These are phyloP conservation scores for Archips crataeganus DNA, from an alignment of 2,888 invertebrate species.

Conservation along the genomic window DNA sequence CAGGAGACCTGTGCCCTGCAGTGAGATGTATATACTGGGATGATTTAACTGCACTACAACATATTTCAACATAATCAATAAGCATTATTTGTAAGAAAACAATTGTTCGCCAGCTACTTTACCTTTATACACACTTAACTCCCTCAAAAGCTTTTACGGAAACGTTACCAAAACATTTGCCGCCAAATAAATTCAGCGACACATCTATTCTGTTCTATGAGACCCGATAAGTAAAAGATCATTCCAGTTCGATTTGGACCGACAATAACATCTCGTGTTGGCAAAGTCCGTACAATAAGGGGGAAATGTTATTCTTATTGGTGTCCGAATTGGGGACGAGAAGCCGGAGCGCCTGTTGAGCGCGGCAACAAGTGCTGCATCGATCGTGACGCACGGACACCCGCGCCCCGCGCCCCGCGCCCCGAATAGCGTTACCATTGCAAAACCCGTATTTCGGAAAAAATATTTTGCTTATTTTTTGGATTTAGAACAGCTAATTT, in stretches of 20 bases:
- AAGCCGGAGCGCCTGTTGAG: conserved; percentile 72
- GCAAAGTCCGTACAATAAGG: background rate
- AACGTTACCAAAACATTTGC: background rate
- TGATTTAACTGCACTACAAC: too few species aligned
- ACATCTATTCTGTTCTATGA: conserved; percentile 1
- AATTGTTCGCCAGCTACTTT: background rate
- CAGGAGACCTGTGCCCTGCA: too few species aligned
- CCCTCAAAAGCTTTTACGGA: background rate
- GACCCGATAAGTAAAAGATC: conserved; percentile 1
- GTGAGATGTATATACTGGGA: too few species aligned
- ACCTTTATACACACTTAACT: background rate
- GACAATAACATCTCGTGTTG: conserved; percentile 6
- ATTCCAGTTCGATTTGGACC: conserved; percentile 17
- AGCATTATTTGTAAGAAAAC: background rate
- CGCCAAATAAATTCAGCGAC: conserved; percentile 10
- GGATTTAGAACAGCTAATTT: too few species aligned
- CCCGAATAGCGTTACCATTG: conserved; percentile 25
- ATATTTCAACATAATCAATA: too few species aligned
- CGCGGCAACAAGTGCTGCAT: conserved; percentile 83
- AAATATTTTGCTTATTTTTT: background rate
- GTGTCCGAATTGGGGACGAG: conserved; percentile 30
- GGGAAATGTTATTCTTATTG: conserved; percentile 25
- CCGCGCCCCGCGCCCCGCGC: conserved; percentile 50
- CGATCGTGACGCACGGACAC: conserved; percentile 74
- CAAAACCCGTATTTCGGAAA: too few species aligned